Base-by-base conservation (phyloP, 2,888 invertebrate species). In the Agrochola macilenta region DNA sequence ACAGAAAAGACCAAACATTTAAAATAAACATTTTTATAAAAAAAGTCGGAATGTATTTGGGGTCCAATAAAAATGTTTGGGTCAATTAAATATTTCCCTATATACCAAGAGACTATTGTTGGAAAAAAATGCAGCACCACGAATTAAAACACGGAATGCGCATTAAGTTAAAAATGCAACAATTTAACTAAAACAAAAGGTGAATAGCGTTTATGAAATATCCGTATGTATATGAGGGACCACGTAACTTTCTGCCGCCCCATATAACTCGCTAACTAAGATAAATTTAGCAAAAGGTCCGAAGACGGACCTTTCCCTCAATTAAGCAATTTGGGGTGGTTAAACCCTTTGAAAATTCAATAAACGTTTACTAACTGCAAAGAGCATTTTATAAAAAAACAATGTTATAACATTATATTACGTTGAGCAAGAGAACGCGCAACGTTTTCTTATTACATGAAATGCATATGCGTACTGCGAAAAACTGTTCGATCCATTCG, bases 281-380 rank as follows among this genome's bases (percentile, higher is more conserved):
- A 92, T 90, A 91, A 91, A 92, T 92, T 92, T 88, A 86, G 85
- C 86, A 89, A 89, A 91, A 91, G 90, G 91, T 89, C 89, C 88
- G 81, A 90, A 92, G 90, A 92, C 89, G 88, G 89, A 91, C 91
- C 92, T 90, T 91, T 90, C 89, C 89, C 91, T 91, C 91, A 93
- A 93, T 93, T 93, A 92, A 91, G 86, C 91, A 93, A 92, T 93
- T 92, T 91, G 85, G 89, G 73, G 84, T 89, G 89, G 91, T 89
- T 90, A 90, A 73, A 92, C 92, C 92, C 90, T 91, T 90, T 88
- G 87, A 82, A 90, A 92, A 92, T 92, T 91, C 89, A 92, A 92
- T 92, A 91, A 91, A 88, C 86, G 89, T 83, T 90, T 71, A 88
- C 87, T 90, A 90, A 89, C 89, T 89, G 88, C 89, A 90, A 89